Evolutionary conservation across 2,797 vertebrate genomes (phyloP).

Genomic region (Sebastes matsubarae): DNA sequence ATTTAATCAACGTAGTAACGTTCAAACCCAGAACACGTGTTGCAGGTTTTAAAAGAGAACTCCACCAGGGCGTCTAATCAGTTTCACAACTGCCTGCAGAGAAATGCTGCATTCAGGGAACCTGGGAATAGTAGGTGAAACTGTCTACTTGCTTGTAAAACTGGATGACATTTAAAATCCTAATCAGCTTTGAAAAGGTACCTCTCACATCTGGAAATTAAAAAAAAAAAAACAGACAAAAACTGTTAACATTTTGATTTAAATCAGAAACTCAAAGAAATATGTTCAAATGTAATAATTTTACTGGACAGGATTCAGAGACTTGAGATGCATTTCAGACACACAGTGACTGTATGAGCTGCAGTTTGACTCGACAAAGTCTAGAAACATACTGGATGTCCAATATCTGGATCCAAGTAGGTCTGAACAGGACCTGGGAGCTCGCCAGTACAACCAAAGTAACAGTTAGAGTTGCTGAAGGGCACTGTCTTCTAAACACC

Average conservation of each 20-base stretch:
- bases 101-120: neutral
- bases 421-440: too few relatives aligned
- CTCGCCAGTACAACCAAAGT: too few relatives aligned
- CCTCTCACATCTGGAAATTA: neutral
- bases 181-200: neutral
- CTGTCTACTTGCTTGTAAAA: neutral
- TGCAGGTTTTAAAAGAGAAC: neutral
- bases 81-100: neutral
- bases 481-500: neutral
- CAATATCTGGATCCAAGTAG: too few relatives aligned
- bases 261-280: neutral
- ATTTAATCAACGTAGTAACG: neutral
- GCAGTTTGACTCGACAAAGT: neutral
- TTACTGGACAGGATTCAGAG: too few relatives aligned
- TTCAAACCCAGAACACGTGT: neutral
- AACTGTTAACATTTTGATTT: neutral
- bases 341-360: neutral
- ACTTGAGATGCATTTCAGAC: neutral
- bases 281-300: neutral
- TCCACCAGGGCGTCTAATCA: neutral
- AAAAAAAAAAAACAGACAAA: neutral
- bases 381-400: too few relatives aligned
- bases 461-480: neutral
- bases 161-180: neutral
- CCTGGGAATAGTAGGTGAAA: neutral